Base-by-base conservation (phyloP, 2,113 vertebrate genomes). In the Carlito syrichta region DNA sequence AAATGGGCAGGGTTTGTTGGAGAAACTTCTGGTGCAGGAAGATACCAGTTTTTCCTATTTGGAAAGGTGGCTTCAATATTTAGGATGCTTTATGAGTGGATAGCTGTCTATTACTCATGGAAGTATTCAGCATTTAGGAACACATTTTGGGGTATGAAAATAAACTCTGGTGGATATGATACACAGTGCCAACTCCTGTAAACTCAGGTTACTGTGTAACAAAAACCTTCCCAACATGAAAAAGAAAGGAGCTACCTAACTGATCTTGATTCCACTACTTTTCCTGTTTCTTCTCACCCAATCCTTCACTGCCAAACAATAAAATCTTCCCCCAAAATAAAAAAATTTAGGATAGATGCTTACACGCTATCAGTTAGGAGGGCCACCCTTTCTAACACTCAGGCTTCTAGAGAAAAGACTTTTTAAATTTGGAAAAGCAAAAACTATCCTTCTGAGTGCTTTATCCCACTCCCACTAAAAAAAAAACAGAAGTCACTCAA, bases 11-110 rank as follows among this genome's bases (percentile, higher is more conserved):
- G 99, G 23, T 98, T 98, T 97, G 97, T 98, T 40, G 99, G 99
- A 95, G 98, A 98, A 97, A 99, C 98, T 87, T 99, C 98, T 52
- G 99, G 95, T 52, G 99, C 99, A 45, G 99, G 99, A 92, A 99
- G 98, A 98, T 99, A 99, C 99, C 99, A 99, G 98, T 99, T 99
- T 98, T 99, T 99, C 98, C 99, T 99, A 89, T 91, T 98, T 97
- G 35, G 71, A 97, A 97, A 97, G 89, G 7, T 25, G 96, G 71
- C 2, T 76, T 74, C 60, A 89, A 83, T 45, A 97, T 66, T 78
- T 30, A 83, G 7, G 86, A 12, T 86, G 78, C 30, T 60, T 95
- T 58, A 58, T 50, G 38, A 94, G 27, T 69, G 92, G 17, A 63
- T 5, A 32, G 27, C 43, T 84, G 73, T 35, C 66, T 48, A 30